Percentiles rank a stretch among this genome's conserved stretches.
Evolutionary conservation across 1,140 invertebrate species (phyloP).

Genomic region (Saxidomus purpurata): DNA sequence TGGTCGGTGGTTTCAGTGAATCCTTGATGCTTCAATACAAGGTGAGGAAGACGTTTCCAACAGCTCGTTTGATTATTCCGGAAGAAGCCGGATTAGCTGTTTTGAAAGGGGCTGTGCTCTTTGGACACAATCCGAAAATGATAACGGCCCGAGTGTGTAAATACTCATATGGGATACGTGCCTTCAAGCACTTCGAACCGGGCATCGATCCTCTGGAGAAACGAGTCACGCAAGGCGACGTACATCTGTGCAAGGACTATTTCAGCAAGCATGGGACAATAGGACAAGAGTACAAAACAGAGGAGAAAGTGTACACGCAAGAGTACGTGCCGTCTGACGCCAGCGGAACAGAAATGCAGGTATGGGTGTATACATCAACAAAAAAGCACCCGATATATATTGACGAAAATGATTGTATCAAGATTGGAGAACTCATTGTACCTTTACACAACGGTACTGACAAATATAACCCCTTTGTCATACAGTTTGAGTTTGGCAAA

Average conservation of each 20-base stretch:
- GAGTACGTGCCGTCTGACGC: conserved; percentile 38
- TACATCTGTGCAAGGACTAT: conserved; percentile 49
- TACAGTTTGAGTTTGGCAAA: conserved; percentile 54
- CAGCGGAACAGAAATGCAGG: neutral
- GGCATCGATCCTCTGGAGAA: conserved; percentile 23
- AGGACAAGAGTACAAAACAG: conserved; percentile 32
- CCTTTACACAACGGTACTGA: neutral
- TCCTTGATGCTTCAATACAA: conserved; percentile 37
- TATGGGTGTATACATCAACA: conserved; percentile 25
- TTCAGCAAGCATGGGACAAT: conserved; percentile 44
- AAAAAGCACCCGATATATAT: conserved; percentile 18
- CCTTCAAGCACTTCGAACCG: conserved; percentile 31
- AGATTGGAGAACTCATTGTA: conserved; percentile 44
- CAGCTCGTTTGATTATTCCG: neutral
- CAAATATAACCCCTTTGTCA: neutral
- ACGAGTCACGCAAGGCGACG: neutral
- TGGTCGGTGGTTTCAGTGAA: conserved; percentile 55
- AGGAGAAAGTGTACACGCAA: conserved; percentile 10
- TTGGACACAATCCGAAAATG: conserved; percentile 23
- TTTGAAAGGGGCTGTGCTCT: conserved; percentile 48
- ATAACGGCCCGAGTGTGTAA: conserved; percentile 40
- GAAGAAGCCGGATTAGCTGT: conserved; percentile 47
- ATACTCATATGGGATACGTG: conserved; percentile 20
- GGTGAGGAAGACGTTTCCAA: conserved; percentile 3
- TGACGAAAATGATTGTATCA: neutral